Base-by-base conservation (phyloP, 1,140 invertebrate genomes). In the Melipona quadrifasciata region DNA sequence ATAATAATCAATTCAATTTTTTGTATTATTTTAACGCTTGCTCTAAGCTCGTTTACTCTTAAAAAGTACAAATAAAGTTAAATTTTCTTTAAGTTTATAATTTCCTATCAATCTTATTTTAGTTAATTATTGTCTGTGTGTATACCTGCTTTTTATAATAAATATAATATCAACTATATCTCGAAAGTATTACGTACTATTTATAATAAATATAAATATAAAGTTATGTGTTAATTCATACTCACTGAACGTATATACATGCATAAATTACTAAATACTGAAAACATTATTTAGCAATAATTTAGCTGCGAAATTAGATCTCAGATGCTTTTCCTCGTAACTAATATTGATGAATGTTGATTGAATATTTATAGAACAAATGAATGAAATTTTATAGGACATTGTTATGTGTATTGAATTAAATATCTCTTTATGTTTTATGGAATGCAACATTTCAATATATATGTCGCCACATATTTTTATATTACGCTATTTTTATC, bases 51-150 rank as follows among this genome's bases (percentile, higher is more conserved):
- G 61, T 82, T 31, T 87, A 85, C 68, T 71, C 21, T 81, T 84
- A 71, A 12, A 58, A 10, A 61, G 80, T 90, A 88, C 89, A 90
- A 90, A 90, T 90, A 90, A 80, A 90, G 79, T 79, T 53, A 80
- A 53, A 68, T 88, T 68, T 84, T 67, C 57, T 81, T 84, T 84
- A 86, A 77, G 70, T 72, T 57, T 57, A 57, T 57, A 31, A 57
- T 74, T 67, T 83, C 6, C 8, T 10, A 31, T 31, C 2, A 57
- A 61, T 86, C 57, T 79, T 67, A 67, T 31, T 67, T 67, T 67
- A 34, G 51, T 81, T 87, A 76, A 83, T 82, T 77, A 58, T 82
- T 82, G 61, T 10, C 12, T 83, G 47, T 77, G 34, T 82, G 70
- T 14, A 61, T 47, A 47, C 6, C 39, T 47, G 6, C 10, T 24